Evolutionary conservation across 2,113 vertebrate species (phyloP), one percentile per base, ranked within the genome.

Genomic region (Dicrurus megarhynchus): DNA sequence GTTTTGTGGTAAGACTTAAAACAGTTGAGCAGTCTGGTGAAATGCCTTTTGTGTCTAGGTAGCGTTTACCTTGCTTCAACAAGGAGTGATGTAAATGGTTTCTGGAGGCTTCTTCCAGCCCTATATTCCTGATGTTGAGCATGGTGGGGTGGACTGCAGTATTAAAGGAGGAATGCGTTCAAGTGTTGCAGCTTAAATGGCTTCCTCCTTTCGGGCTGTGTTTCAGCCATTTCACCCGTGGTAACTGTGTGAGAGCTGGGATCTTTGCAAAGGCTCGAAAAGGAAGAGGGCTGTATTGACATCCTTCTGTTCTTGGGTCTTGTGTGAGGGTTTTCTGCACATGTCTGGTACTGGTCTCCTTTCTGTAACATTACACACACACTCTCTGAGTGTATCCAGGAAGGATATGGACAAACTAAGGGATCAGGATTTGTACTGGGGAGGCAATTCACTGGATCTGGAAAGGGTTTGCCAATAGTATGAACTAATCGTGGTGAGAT

Each of bases 261-360:
- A 33, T 61, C 55, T 52, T 59, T 3, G 4, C 13, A 27, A 71
- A 55, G 44, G 7, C 78, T 71, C 1, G 1, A 11, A 37, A 41
- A 68, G 37, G 11, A 35, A 18, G 47, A 32, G 30, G 22, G 13
- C 47, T 41, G 13, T 28, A 17, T 57, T 50, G 57, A 27, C 18
- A 20, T 63, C 0, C 0, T 68, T 85, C 44, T 77, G 50, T 9
- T 28, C 23, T 55, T 2, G 2, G 12, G 19, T 67, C 28, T 14
- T 59, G 26, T 24, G 21, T 71, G n/a, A 68, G 23, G 27, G 19
- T 55, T 87, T 84, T 28, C 47, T 52, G 20, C 30, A 9, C 1
- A 0, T 0, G 1, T 35, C 4, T 19, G 32, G 17, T 10, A 33
- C 57, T 0, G 1, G 24, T 23, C 18, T 74, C 50, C 32, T 35